Base-by-base conservation (phyloP, 1,140 invertebrate species). In the Dolichoris vasculosae region DNA sequence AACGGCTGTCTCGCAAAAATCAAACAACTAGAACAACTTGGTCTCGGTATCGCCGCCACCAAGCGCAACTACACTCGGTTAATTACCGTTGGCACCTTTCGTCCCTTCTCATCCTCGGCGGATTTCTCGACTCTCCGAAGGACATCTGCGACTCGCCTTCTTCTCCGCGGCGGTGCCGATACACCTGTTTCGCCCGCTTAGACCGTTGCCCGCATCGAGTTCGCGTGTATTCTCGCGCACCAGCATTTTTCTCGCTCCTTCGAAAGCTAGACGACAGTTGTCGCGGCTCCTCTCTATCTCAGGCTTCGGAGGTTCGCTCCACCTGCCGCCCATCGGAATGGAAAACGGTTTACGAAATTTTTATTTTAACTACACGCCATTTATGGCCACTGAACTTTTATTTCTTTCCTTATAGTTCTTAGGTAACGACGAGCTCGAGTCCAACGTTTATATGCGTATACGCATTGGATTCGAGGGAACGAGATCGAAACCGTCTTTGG, bases 141-240 rank as follows among this genome's bases (percentile, higher is more conserved):
- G 77, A 81, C 83, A 85, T 85, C 83, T 85, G 83, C 67, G 77
- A 59, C n/a, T 51, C 23, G 48, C 9, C n/a, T 11, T 64, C 30
- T 67, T 75, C n/a, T 75, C 51, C 32, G 32, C 23, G 55, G 7
- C 55, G 23, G 23, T 26, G 23, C 55, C 32, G 55, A 46, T 80
- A 64, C 84, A 85, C 84, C 84, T 85, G 84, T 85, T 85, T 85
- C 77, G 79, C 83, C 76, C 23, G 59, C 51, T 46, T 51, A 75
- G 30, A 77, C 78, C 78, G 84, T 81, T 84, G 83, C 84, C 77
- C 77, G 77, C 77, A 73, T 81, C 78, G 26, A 23, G 15, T 9
- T 75, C 35, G 64, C 64, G 30, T 69, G 64, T 82, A 23, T 82
- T 82, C 59, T 55, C 71, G 13, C 26, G 20, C 9, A 35, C 64